Conservation (phyloP, 92 coral and sea anemone species). For the Actinostola sp. region DNA sequence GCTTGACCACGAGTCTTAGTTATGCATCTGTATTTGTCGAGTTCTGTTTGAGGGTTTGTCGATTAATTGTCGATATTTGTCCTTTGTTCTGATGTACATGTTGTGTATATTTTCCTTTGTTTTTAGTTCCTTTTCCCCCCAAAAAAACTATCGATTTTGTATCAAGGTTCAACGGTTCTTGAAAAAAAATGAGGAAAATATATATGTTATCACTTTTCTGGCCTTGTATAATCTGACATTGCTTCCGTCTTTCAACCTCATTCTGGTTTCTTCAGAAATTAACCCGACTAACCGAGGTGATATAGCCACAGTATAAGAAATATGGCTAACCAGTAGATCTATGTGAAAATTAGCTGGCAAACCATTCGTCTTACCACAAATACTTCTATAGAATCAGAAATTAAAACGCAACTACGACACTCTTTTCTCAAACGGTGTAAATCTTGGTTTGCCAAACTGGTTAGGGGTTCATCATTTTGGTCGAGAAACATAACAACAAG, state of each 20-base stretch:
- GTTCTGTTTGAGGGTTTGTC: neutral
- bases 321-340: slow-evolving; percentile 45
- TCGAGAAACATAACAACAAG: slow-evolving; percentile 20
- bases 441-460: slow-evolving; percentile 41
- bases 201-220: neutral
- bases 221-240: neutral
- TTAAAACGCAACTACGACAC: slow-evolving; percentile 12
- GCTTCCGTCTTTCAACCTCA: neutral
- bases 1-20: neutral
- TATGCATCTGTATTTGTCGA: neutral
- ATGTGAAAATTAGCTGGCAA: slow-evolving; percentile 31
- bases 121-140: neutral
- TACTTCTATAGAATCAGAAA: slow-evolving; percentile 29
- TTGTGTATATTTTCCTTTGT: neutral
- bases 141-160: no score
- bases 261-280: neutral
- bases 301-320: slow-evolving; percentile 17
- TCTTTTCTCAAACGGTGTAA: slow-evolving; percentile 23
- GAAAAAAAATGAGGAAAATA: neutral
- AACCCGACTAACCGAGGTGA: neutral
- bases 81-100: neutral
- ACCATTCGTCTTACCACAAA: slow-evolving; percentile 36
- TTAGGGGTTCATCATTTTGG: slow-evolving; percentile 14
- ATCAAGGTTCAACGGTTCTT: no score
- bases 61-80: neutral